Evolutionary conservation across 2,888 invertebrate genomes (phyloP), one percentile per base, ranked within the genome.

Genomic region (Toxonevra muliebris): DNA sequence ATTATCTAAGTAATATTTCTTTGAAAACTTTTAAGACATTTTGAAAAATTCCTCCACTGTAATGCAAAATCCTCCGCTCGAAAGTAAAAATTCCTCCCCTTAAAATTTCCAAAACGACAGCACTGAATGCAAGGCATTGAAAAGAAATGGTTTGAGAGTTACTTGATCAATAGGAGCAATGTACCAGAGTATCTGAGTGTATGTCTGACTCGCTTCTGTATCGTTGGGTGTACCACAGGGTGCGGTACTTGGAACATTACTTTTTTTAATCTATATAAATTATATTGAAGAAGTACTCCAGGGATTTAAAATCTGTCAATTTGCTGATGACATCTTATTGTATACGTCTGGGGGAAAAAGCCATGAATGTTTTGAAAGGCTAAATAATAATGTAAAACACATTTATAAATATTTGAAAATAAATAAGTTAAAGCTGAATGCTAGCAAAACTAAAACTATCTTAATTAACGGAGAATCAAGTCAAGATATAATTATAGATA

Each of bases 201-300:
- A 11, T 30, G 1, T 64, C 64, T 15, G 41, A 30, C 8, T 7
- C 7, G 8, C 2, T 11, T 1, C 19, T 12, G 48, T 67, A 45
- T n/a, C 10, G 19, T 48, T 69, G 40, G 69, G 69, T 1, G 67
- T 69, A 57, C 67, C 68, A 0, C 69, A 68, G 40, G 65, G 69
- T 45, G 48, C 67, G n/a, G 57, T 63, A 7, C 19, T 71, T 15
- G 62, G 62, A 8, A 54, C 62, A 3, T 19, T 68, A 2, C 59
- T 59, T 40, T 58, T 40, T 59, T 42, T 65, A 42, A n/a, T n/a
- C n/a, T 68, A 68, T 53, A 67, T 64, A 19, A 52, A 58, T 30
- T 41, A 65, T 20, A 41, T 69, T 41, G 48, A 54, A 52, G 55
- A 60, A 42, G 41, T 63, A 7, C 50, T 65, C 13, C 12, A 59